Evolutionary conservation across 2,797 vertebrate genomes (phyloP).

Genomic region (Acanthopagrus latus): DNA sequence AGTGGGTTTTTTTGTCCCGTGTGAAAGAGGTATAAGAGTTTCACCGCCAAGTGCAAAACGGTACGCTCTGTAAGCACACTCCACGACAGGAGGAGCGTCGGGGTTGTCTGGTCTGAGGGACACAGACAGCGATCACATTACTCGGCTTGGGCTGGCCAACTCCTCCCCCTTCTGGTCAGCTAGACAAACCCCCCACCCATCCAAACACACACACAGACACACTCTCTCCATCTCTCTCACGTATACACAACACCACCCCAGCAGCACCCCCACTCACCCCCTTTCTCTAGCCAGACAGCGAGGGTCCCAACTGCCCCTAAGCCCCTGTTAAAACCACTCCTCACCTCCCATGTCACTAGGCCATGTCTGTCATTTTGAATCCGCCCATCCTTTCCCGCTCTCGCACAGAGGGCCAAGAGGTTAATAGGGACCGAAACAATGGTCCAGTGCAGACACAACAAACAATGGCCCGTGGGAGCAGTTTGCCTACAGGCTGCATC

Average conservation of each 20-base stretch:
- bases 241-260: slow-evolving; percentile 26
- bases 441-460: slow-evolving; percentile 86
- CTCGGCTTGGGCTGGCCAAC: slow-evolving; percentile 44
- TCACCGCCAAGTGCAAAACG: not conserved
- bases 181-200: slow-evolving; percentile 35
- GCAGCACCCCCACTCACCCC: not conserved
- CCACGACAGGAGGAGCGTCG: slow-evolving; percentile 50
- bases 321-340: slow-evolving; percentile 75
- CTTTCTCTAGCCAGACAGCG: slow-evolving; percentile 72
- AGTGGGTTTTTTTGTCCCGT: too few relatives aligned
- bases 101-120: slow-evolving; percentile 82
- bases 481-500: slow-evolving; percentile 75
- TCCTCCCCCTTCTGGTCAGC: slow-evolving; percentile 69
- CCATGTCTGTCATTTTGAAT: slow-evolving; percentile 85
- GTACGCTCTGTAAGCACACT: slow-evolving; percentile 1
- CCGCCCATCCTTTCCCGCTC: slow-evolving; percentile 87
- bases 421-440: slow-evolving; percentile 89
- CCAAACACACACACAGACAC: slow-evolving; percentile 44
- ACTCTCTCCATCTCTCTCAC: slow-evolving; percentile 37
- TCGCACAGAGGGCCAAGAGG: slow-evolving; percentile 86
- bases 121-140: slow-evolving; percentile 81
- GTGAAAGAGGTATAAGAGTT: not conserved
- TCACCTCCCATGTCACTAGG: slow-evolving; percentile 82
- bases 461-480: slow-evolving; percentile 84
- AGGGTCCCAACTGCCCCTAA: slow-evolving; percentile 81